phyloP scores from a whole-genome alignment of 2,113 vertebrate genomes.

The sheep (Ovis aries) region DNA sequence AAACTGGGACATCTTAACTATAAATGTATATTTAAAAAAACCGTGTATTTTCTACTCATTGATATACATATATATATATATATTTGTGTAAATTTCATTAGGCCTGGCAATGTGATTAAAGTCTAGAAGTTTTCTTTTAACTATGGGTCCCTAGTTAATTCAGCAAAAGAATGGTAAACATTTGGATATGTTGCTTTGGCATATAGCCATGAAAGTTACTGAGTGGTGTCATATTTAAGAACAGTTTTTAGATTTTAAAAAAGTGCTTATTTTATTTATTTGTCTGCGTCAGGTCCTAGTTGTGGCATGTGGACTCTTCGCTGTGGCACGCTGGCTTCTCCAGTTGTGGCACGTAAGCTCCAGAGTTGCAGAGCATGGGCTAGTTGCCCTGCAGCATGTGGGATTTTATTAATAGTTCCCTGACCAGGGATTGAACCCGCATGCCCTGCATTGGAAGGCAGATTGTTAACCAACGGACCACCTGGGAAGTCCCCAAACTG shows the following conservation, averaged over 20 bases:
- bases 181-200: constrained; percentile 41
- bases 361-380: background rate
- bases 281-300: background rate
- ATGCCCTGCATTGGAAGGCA: background rate
- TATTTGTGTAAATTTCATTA: constrained; percentile 55
- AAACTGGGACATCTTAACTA: background rate
- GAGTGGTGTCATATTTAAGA: constrained; percentile 49
- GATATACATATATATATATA: constrained; percentile 40
- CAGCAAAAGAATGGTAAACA: constrained; percentile 54
- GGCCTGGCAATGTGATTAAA: constrained; percentile 21
- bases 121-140: constrained; percentile 46
- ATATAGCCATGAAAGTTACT: constrained; percentile 27
- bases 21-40: background rate
- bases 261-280: background rate
- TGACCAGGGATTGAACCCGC: background rate
- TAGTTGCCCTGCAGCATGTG: background rate
- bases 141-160: constrained; percentile 57
- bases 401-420: background rate
- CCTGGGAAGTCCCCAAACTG: background rate
- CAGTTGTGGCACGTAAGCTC: background rate
- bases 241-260: background rate
- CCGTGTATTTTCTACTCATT: background rate
- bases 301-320: background rate
- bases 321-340: background rate
- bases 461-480: background rate